Evolutionary conservation across 2,888 invertebrate species (phyloP).

Genomic region (Gasteruption jaculator): DNA sequence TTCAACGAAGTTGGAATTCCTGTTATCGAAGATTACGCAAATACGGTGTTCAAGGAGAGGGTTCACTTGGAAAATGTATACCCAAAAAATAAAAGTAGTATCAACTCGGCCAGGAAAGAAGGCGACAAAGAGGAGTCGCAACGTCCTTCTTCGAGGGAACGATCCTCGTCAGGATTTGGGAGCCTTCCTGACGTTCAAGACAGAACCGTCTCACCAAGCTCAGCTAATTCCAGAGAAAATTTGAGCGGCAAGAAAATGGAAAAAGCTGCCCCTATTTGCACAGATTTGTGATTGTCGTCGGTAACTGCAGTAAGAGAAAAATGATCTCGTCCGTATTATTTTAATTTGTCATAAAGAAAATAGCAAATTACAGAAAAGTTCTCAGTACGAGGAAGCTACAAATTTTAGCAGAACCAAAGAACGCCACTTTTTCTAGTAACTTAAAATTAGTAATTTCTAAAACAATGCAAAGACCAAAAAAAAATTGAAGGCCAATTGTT

Average conservation of each 20-base stretch:
- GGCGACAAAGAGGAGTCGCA: slow-evolving; percentile 15
- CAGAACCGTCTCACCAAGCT: slow-evolving; percentile 18
- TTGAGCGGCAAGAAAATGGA: slow-evolving; percentile 17
- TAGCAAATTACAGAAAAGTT: no score
- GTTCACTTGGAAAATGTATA: slow-evolving; percentile 8
- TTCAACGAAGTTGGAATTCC: slow-evolving; percentile 49
- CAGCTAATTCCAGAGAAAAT: slow-evolving; percentile 24
- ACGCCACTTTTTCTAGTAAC: no score
- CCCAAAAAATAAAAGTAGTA: slow-evolving; percentile 2
- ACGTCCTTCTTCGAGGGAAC: slow-evolving; percentile 33
- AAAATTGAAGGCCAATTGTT: no score
- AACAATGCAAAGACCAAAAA: no score
- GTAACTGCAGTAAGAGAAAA: slow-evolving; percentile 17
- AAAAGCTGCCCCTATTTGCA: slow-evolving; percentile 28
- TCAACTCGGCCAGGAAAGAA: slow-evolving; percentile 11
- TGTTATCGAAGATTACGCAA: slow-evolving; percentile 24
- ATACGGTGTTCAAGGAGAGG: slow-evolving; percentile 7
- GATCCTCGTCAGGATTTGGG: slow-evolving; percentile 39
- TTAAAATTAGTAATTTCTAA: no score
- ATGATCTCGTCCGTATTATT: no score
- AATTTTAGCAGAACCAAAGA: no score
- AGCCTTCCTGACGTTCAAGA: slow-evolving; percentile 35
- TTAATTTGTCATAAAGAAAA: no score
- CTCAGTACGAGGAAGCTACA: no score
- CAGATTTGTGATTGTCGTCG: slow-evolving; percentile 36